These are phyloP conservation scores for Sepiola atlantica DNA, from an alignment of 2,888 invertebrate genomes.

Conservation along the genomic window DNA sequence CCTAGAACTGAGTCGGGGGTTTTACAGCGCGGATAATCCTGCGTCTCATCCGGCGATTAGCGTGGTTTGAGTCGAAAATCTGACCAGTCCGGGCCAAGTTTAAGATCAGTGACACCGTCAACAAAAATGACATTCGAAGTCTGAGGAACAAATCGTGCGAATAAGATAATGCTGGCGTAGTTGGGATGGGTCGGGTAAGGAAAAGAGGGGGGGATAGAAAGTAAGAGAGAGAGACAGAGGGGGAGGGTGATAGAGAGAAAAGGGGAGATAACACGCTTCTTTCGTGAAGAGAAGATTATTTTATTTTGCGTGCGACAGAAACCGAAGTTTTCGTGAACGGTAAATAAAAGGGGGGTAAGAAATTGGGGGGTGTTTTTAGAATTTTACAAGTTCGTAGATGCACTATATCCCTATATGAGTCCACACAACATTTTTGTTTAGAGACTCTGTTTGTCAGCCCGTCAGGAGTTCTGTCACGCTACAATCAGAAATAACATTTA, in stretches of 20 bases:
- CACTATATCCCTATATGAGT: too few relatives aligned
- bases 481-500: too few relatives aligned
- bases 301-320: too few relatives aligned
- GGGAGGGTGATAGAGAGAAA: not conserved
- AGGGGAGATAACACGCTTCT: not conserved
- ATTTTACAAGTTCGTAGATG: too few relatives aligned
- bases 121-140: not conserved
- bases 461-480: too few relatives aligned
- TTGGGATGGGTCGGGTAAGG: not conserved
- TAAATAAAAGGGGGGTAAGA: too few relatives aligned
- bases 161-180: not conserved
- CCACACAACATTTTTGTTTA: too few relatives aligned
- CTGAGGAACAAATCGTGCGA: not conserved
- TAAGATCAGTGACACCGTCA: not conserved
- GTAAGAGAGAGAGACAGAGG: not conserved
- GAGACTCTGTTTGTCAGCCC: too few relatives aligned
- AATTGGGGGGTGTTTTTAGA: too few relatives aligned
- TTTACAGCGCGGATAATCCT: not conserved
- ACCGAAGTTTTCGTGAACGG: too few relatives aligned
- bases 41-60: conserved; percentile 14
- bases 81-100: not conserved
- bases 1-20: not conserved
- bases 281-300: too few relatives aligned
- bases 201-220: not conserved
- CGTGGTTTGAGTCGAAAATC: conserved; percentile 4